A percentile compares a stretch with the other conserved stretches of the same genome.
Conservation (phyloP, 2,888 invertebrate genomes). For the Loripinus fragilis region DNA sequence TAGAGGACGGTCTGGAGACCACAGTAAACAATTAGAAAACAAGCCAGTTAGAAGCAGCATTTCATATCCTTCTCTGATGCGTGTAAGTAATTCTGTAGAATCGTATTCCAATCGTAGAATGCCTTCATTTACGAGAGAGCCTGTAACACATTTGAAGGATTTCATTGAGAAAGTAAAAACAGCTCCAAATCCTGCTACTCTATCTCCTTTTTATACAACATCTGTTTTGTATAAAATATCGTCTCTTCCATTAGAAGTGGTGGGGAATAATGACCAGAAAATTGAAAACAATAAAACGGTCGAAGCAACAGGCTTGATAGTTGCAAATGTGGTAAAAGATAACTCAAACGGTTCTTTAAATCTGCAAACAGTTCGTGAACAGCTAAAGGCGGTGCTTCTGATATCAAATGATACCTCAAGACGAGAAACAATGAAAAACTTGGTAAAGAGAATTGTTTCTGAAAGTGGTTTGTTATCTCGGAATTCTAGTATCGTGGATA, state of each 20-base stretch:
- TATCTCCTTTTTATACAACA: too few relatives aligned
- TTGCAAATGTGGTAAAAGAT: too few relatives aligned
- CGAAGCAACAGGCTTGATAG: too few relatives aligned
- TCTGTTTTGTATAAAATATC: too few relatives aligned
- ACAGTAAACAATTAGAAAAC: background rate
- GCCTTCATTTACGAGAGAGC: too few relatives aligned
- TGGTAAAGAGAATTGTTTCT: constrained; percentile 52
- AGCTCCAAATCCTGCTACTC: too few relatives aligned
- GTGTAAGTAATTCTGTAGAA: background rate
- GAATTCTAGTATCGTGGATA: background rate
- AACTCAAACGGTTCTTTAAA: background rate
- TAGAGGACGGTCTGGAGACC: background rate
- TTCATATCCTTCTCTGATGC: background rate
- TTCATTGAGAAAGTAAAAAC: too few relatives aligned
- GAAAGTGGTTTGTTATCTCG: constrained; percentile 43
- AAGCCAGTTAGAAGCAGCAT: background rate
- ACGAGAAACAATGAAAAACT: constrained; percentile 45
- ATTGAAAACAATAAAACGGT: too few relatives aligned
- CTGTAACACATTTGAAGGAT: too few relatives aligned
- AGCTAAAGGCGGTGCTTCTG: background rate
- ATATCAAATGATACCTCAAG: background rate
- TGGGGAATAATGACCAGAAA: too few relatives aligned
- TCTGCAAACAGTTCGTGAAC: background rate
- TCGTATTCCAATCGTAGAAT: background rate
- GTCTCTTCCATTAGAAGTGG: too few relatives aligned